Percentiles rank a stretch among this genome's conserved stretches.
phyloP scores from a whole-genome alignment of 2,888 invertebrate species.

The Macrosoma leucophasiata region DNA sequence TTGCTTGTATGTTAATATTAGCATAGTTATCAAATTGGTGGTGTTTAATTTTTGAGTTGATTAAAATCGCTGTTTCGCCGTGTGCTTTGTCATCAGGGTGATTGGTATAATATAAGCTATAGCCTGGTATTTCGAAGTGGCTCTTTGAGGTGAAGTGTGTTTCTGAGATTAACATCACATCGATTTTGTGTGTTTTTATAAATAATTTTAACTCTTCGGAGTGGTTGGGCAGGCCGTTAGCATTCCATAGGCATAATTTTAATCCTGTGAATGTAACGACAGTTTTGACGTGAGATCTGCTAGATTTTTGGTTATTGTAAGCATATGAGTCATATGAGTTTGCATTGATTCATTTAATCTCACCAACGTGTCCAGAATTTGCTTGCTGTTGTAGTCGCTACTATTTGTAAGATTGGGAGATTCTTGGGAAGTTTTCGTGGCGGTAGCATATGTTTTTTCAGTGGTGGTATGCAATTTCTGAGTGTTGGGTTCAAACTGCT shows the following conservation, averaged over 20 bases:
- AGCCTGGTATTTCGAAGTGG: slow-evolving; percentile 9
- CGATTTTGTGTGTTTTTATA: slow-evolving; percentile 13
- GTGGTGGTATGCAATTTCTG: too few relatives aligned
- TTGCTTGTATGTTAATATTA: too few relatives aligned
- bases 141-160: slow-evolving; percentile 17
- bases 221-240: slow-evolving; percentile 20
- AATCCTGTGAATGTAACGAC: slow-evolving; percentile 5
- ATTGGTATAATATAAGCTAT: too few relatives aligned
- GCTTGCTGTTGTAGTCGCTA: too few relatives aligned
- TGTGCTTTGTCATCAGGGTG: too few relatives aligned
- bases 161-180: slow-evolving; percentile 14
- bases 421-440: too few relatives aligned
- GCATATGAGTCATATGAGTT: slow-evolving; percentile 15
- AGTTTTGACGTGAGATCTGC: slow-evolving; percentile 14
- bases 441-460: too few relatives aligned
- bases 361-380: slow-evolving; percentile 1
- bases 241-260: slow-evolving; percentile 17
- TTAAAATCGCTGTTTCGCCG: too few relatives aligned
- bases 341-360: slow-evolving; percentile 12
- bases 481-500: too few relatives aligned
- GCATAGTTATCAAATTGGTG: too few relatives aligned
- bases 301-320: slow-evolving; percentile 16
- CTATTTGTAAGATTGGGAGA: too few relatives aligned
- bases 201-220: slow-evolving; percentile 16
- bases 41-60: too few relatives aligned